Conservation (phyloP, 2,797 vertebrate species). For the Pteropus rufus region DNA sequence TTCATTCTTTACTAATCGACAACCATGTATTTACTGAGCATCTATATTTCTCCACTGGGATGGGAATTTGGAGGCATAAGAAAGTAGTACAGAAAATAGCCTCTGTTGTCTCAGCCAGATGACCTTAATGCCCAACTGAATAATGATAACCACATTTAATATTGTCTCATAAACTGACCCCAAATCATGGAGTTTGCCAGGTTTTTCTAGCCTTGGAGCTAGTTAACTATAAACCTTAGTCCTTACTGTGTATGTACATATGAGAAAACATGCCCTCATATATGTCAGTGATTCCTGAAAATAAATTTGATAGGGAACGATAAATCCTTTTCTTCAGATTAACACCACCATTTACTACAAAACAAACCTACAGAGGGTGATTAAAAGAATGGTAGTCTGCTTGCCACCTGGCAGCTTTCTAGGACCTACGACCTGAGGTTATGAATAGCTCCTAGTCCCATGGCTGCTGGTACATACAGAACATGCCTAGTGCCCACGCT, state of each 20-base stretch:
- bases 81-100: not conserved
- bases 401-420: not conserved
- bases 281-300: not conserved
- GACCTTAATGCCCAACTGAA: not conserved
- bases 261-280: not conserved
- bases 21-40: not conserved
- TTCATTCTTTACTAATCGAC: not conserved
- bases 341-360: not conserved
- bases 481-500: not conserved
- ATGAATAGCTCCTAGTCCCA: not conserved
- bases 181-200: not conserved
- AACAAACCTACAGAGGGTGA: not conserved
- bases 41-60: not conserved
- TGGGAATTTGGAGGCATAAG: not conserved
- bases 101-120: not conserved
- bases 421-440: not conserved
- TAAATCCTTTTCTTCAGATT: not conserved
- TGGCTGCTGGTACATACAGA: not conserved
- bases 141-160: not conserved
- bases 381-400: not conserved
- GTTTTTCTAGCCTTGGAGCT: not conserved
- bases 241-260: not conserved
- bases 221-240: not conserved
- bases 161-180: not conserved
- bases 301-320: not conserved